A percentile compares a stretch with the other conserved stretches of the same genome.
Conservation (phyloP, 2,113 vertebrate genomes). For the Motacilla tschutschensis region DNA sequence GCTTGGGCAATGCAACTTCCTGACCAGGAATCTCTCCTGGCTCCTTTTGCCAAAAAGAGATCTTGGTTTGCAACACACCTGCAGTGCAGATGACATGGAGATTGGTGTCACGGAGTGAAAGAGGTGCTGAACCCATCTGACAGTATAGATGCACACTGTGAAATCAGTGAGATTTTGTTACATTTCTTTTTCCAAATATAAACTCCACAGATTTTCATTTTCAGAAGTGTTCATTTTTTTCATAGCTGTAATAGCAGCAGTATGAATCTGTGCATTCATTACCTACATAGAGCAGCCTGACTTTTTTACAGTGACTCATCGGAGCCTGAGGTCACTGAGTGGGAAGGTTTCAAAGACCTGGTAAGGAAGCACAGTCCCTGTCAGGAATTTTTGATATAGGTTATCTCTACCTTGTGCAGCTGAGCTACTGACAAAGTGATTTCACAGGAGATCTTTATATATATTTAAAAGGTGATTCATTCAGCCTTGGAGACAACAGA, state of each 20-base stretch:
- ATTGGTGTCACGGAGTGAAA: not conserved
- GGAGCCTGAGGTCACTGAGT: conserved; percentile 45
- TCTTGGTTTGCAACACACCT: not conserved
- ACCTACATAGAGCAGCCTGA: conserved; percentile 17
- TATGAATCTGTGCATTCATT: conserved; percentile 43
- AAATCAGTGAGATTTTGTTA: conserved; percentile 19
- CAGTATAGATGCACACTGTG: not conserved
- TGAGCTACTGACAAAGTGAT: conserved; percentile 50
- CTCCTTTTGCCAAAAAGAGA: not conserved
- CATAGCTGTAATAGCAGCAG: not conserved
- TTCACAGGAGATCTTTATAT: conserved; percentile 56
- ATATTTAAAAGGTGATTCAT: conserved; percentile 53
- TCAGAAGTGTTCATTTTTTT: not conserved
- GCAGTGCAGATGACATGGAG: not conserved
- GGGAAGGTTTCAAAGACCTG: conserved; percentile 41
- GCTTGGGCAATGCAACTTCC: not conserved
- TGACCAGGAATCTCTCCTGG: not conserved
- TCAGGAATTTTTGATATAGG: conserved; percentile 57
- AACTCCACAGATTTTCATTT: conserved; percentile 23
- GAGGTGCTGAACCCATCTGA: conserved; percentile 9
- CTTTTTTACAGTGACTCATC: conserved; percentile 35
- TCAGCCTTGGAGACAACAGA: conserved; percentile 34
- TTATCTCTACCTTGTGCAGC: conserved; percentile 31
- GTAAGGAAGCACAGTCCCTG: conserved; percentile 24
- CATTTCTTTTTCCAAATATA: conserved; percentile 26